Percentiles rank a stretch among this genome's conserved stretches.
Conservation (phyloP, 2,113 vertebrate genomes). For the Eurystomus gularis region DNA sequence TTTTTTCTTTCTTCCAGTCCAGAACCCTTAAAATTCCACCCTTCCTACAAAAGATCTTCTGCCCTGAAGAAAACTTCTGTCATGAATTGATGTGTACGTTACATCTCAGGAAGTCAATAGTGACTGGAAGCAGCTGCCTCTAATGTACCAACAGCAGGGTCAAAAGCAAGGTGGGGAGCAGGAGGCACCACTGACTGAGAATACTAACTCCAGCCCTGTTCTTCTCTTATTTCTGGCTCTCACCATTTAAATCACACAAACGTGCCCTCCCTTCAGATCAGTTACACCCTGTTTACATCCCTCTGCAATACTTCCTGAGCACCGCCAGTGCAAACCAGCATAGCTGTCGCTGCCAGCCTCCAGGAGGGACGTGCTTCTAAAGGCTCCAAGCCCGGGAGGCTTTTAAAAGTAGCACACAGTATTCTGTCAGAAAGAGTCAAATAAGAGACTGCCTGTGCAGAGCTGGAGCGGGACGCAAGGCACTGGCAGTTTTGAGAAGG, state of each 20-base stretch:
- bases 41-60: background rate
- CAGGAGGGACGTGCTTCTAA: background rate
- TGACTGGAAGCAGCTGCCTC: background rate
- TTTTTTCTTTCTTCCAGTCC: background rate
- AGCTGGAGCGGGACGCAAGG: background rate
- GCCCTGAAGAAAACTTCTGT: background rate
- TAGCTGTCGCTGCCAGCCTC: background rate
- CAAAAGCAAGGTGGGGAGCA: background rate
- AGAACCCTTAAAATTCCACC: background rate
- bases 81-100: background rate
- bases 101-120: background rate
- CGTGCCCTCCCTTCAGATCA: background rate
- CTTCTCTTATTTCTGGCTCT: background rate
- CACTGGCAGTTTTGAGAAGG: background rate
- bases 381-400: background rate
- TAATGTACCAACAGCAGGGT: background rate
- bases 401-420: slow-evolving; percentile 13
- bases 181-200: background rate
- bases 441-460: background rate
- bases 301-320: background rate
- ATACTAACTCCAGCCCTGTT: background rate
- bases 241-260: background rate
- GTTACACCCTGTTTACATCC: background rate
- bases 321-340: background rate
- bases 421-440: slow-evolving; percentile 8